A percentile compares a stretch with the other conserved stretches of the same genome.
Evolutionary conservation across 2,888 invertebrate species (phyloP).

Genomic region (Mystacides longicornis): DNA sequence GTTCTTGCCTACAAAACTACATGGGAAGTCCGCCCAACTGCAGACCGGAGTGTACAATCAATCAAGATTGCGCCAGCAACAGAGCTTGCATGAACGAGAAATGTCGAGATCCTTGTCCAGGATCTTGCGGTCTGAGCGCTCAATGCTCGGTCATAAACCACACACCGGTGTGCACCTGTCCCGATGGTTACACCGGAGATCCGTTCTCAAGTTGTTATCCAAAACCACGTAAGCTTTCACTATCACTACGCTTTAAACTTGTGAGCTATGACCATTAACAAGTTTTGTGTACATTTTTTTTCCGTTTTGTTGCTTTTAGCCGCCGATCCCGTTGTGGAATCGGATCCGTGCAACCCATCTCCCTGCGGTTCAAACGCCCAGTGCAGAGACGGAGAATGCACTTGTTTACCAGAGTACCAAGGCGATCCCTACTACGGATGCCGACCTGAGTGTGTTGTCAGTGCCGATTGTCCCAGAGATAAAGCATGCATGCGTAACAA

Average conservation of each 20-base stretch:
- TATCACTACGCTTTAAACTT: too few relatives aligned
- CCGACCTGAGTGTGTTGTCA: constrained; percentile 70
- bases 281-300: constrained; percentile 21
- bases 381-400: constrained; percentile 59
- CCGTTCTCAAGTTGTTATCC: constrained; percentile 47
- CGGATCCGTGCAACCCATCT: constrained; percentile 65
- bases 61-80: constrained; percentile 63
- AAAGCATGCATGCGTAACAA: constrained; percentile 67
- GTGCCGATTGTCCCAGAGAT: constrained; percentile 60
- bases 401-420: constrained; percentile 62
- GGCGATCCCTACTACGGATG: constrained; percentile 70
- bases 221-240: constrained; percentile 32
- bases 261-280: too few relatives aligned
- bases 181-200: constrained; percentile 50
- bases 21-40: constrained; percentile 67
- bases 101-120: constrained; percentile 67
- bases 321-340: constrained; percentile 27
- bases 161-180: constrained; percentile 60
- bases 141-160: constrained; percentile 60
- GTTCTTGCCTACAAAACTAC: constrained; percentile 57
- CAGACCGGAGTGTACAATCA: constrained; percentile 64
- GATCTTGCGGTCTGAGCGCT: constrained; percentile 62
- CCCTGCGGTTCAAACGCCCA: constrained; percentile 61
- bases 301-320: constrained; percentile 6
- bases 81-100: constrained; percentile 66